Evolutionary conservation across 2,113 vertebrate genomes (phyloP), one percentile per base, ranked within the genome.

Genomic region (Callithrix jacchus): DNA sequence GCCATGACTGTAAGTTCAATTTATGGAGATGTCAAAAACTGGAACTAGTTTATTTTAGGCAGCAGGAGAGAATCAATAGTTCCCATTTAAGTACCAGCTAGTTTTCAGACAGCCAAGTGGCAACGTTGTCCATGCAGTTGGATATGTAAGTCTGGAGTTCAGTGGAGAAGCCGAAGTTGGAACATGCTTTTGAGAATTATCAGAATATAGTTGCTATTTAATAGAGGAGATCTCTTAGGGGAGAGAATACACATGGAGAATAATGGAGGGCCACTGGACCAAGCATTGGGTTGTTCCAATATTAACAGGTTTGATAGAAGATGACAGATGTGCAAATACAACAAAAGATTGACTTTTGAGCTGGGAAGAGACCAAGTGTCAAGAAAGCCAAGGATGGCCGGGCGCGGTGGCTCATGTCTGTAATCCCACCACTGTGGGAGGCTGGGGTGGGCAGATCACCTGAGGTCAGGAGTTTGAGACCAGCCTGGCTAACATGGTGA

Each of bases 341-440:
- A n/a, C n/a, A n/a, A n/a, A n/a, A n/a, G n/a, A n/a, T 4, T 89
- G 80, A 14, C 8, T 16, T 86, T 92, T 54, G 32, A 85, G 40
- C 71, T 79, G 6, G 13, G 37, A 42, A 16, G 17, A 91, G 77
- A 47, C 18, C 45, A 40, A 61, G 0, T 42, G 4, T 80, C 25
- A 71, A 47, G 52, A 40, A 86, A 82, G 49, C 37, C 23, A 82
- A 64, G 61, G 27, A 14, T 64, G 61, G 5, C 61, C 0, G 12
- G 61, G 27, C 0, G 0, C 2, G 0, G 61, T 64, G 5, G 61
- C 61, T 64, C 27, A 32, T 2, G 5, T 27, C 61, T 64, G 61
- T 64, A 64, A 64, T 64, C 5, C 27, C 5, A 64, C 27, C 27
- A 64, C 5, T 64, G 5, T 64, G 61, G 5, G 27, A 64, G 61